Base-by-base conservation (phyloP, 2,888 invertebrate genomes). In the Diachrysia chrysitis region DNA sequence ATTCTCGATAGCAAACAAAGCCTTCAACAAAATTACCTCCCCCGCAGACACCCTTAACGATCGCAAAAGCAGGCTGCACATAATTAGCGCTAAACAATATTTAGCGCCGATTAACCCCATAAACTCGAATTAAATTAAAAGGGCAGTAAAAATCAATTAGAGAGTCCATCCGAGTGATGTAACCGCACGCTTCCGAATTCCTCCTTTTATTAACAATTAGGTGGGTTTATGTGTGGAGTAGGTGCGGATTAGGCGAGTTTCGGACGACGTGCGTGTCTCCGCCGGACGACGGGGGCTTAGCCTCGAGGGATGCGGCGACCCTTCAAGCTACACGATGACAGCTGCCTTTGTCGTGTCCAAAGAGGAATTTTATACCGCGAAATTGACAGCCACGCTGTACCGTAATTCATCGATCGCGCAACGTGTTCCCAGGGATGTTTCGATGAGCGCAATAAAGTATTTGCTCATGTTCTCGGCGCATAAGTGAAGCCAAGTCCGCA, bases 201-300 rank as follows among this genome's bases (percentile, higher is more conserved):
- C 90, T 91, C 90, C 92, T 93, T 93, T 94, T 94, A 94, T 95
- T 94, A 93, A 94, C 95, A 94, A 95, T 94, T 95, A 95, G 94
- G 93, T 93, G 93, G 94, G 92, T 94, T 95, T 94, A 94, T 93
- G 92, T 94, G 92, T 86, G 88, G 90, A 92, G 92, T 91, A 92
- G 93, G 91, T 90, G 90, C 86, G 94, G 94, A 94, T 95, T 93
- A 93, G 90, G 86, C 80, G 90, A 89, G 90, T 89, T 85, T 87
- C 89, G 90, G 89, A 85, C 85, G 88, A 87, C 89, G 93, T 91
- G 93, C 95, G 95, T 95, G 95, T 92, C 93, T 90, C 85, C 79
- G 81, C 81, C 84, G 87, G 84, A 80, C 88, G 89, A 84, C 87
- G 86, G 87, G 89, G 91, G 94, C 95, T 95, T 94, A 95, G 89